Base-by-base conservation (phyloP, 2,888 invertebrate genomes). In the Napeogenes sylphis region DNA sequence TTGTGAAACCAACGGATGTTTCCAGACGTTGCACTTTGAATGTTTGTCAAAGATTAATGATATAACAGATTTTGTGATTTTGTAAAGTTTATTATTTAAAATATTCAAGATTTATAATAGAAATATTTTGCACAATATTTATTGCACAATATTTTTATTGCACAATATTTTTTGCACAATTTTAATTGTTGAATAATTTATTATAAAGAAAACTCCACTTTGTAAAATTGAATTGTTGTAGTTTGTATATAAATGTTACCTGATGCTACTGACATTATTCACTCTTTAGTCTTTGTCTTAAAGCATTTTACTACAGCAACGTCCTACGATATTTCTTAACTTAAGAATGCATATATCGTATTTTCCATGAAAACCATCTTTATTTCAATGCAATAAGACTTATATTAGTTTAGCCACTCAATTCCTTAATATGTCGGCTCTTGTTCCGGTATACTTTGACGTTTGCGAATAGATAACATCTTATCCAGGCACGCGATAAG, bases 391-490 rank as follows among this genome's bases (percentile, higher is more conserved):
- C 13, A 42, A 58, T 64, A 68, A 61, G 53, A 42, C 32, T 5
- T 46, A 64, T 63, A 62, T 63, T 65, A 4, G 33, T 32, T 42
- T 59, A 38, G 57, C 42, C 51, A 8, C 10, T 8, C n/a, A 10
- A 45, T 14, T 14, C 13, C 33, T 54, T 38, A 38, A 57, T 54
- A 56, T 68, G 59, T 60, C 56, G 47, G 56, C 30, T 47, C 59
- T 61, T 57, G 58, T 65, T 62, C 68, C 51, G 62, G 63, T 64
- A 66, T 66, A 67, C 66, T 70, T 71, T 70, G 70, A 71, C 71
- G 65, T 68, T 67, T 69, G 67, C 64, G 65, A 71, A 71, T 68
- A 67, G 67, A 71, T 70, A 69, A 69, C 70, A 70, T 70, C 68
- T 70, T 63, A 62, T 65, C 64, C 59, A 66, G 60, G 64, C 68